phyloP scores from a whole-genome alignment of 2,113 vertebrate genomes.

The Pseudopodoces humilis region DNA sequence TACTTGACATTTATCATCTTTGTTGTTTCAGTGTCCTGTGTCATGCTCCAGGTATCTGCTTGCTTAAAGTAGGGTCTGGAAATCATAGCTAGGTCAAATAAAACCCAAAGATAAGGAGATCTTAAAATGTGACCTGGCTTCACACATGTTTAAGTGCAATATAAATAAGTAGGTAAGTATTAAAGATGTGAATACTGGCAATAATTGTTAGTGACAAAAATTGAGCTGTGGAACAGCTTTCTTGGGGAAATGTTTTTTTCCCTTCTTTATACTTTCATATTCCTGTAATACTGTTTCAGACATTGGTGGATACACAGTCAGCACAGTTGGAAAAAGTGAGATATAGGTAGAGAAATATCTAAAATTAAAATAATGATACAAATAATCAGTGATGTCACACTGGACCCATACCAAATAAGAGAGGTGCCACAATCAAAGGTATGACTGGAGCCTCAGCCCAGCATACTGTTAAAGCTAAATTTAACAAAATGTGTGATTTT shows the following conservation, averaged over 20 bases:
- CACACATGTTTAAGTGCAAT: neutral
- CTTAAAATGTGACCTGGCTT: neutral
- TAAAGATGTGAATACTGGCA: neutral
- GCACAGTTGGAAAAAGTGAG: neutral
- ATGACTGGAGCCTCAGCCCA: neutral
- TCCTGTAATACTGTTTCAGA: neutral
- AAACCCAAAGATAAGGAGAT: neutral
- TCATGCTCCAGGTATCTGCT: neutral
- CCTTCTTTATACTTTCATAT: neutral
- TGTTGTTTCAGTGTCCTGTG: neutral
- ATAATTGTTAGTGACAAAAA: neutral
- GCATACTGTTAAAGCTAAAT: neutral
- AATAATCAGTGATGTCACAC: neutral
- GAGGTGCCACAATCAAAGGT: neutral
- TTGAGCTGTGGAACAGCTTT: neutral
- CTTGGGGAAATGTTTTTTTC: neutral
- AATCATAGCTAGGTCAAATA: neutral
- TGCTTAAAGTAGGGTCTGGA: neutral
- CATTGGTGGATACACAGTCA: neutral
- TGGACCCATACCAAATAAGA: neutral
- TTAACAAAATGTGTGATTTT: neutral
- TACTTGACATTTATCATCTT: neutral
- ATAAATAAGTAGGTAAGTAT: neutral
- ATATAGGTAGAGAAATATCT: neutral
- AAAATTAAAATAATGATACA: neutral